phyloP scores from a whole-genome alignment of 2,797 vertebrate species.

The Botia kubotai region DNA sequence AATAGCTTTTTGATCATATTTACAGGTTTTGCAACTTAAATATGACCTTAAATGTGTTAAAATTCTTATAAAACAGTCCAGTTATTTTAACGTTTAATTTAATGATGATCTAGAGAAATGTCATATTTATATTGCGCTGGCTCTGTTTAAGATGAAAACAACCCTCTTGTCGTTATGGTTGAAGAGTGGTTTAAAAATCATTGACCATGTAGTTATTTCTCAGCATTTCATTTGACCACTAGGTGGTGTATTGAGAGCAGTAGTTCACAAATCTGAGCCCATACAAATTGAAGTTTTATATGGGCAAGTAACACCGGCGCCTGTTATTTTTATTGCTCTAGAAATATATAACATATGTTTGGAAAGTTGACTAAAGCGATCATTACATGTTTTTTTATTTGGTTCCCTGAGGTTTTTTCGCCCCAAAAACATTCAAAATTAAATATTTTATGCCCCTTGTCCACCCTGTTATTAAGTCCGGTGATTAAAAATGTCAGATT shows the following conservation, averaged over 20 bases:
- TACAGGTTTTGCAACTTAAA: background rate
- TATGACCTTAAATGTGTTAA: too few relatives aligned
- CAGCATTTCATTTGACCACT: conserved; percentile 1
- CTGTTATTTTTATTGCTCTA: background rate
- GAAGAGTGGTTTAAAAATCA: background rate
- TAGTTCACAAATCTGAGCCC: background rate
- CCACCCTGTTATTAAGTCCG: too few relatives aligned
- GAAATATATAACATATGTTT: background rate
- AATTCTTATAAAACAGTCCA: too few relatives aligned
- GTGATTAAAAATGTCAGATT: too few relatives aligned
- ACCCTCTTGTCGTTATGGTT: too few relatives aligned
- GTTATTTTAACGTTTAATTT: background rate
- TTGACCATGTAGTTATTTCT: background rate
- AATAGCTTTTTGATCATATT: background rate
- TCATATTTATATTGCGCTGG: conserved; percentile 33
- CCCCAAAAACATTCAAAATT: background rate
- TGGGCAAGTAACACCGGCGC: background rate
- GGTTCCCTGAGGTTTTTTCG: background rate
- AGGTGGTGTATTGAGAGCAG: conserved; percentile 24
- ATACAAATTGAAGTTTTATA: background rate
- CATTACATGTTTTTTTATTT: background rate
- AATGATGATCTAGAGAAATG: conserved; percentile 39
- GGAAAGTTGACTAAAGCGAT: background rate
- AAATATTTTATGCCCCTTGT: too few relatives aligned
- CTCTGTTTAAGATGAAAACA: background rate